Evolutionary conservation across 2,113 vertebrate genomes (phyloP), one percentile per base, ranked within the genome.

Genomic region (Aix galericulata): DNA sequence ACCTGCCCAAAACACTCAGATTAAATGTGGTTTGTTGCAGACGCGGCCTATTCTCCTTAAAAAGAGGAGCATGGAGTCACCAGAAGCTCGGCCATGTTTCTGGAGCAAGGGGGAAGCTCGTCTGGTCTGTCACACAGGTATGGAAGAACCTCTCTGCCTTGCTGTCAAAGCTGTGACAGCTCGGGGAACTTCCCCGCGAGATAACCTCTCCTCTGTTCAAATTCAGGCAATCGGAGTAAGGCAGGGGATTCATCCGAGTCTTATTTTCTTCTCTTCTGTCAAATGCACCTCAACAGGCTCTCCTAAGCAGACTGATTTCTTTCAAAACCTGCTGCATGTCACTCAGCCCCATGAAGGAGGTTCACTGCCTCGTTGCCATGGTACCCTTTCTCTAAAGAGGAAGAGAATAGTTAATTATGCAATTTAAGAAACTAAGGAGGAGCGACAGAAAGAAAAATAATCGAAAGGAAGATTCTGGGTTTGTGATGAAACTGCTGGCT

Each of bases 341-440:
- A 93, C 93, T 96, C 91, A 89, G 94, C 89, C 80, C 82, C 91
- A 84, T 20, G 91, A 96, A 97, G 95, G 96, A 96, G 96, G 97
- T 97, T 97, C 91, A 36, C 88, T 95, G 97, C 95, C 82, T 94
- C 73, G 97, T 98, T 98, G 95, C 97, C 94, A 98, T 98, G 97
- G 97, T 71, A 96, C 52, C 97, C 86, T 87, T 95, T 94, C 97
- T 97, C 95, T 96, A 93, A 97, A 97, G 95, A 86, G 88, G 88
- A 94, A 96, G 88, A 95, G 94, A 96, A 92, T 93, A 91, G 94
- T 96, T 97, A 97, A 97, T 96, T 97, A 96, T 93, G 95, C 96
- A 96, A 97, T 97, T 96, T 96, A 93, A 97, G 87, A 94, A 97
- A 95, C 87, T 87, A 93, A 90, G 83, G 76, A 93, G 81, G 71